phyloP scores from a whole-genome alignment of 2,888 invertebrate species.

The Therioaphis trifolii region DNA sequence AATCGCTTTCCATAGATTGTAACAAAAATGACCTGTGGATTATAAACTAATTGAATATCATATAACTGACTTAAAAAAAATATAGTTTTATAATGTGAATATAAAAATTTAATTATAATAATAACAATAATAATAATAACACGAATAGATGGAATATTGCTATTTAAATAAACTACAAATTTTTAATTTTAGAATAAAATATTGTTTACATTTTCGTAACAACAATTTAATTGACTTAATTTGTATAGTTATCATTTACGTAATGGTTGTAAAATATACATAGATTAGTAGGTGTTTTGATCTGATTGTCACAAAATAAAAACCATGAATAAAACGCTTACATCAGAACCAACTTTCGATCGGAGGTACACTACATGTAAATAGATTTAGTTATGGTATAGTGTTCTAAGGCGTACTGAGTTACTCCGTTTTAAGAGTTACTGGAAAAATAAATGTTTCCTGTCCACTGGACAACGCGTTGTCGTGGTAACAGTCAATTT shows the following conservation, averaged over 20 bases:
- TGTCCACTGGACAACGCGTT: constrained; percentile 51
- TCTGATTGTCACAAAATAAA: no score
- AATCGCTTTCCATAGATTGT: constrained; percentile 50
- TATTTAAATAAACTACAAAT: no score
- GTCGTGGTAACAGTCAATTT: constrained; percentile 48
- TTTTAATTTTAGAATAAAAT: no score
- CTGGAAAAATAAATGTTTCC: constrained; percentile 48
- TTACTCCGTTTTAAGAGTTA: neutral
- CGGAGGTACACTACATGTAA: constrained; percentile 37
- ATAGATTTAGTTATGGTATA: constrained; percentile 23
- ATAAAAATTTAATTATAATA: neutral
- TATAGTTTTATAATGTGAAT: neutral
- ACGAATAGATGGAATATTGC: neutral
- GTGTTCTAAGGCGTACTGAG: neutral
- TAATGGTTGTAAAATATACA: neutral
- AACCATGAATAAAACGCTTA: no score
- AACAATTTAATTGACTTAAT: no score
- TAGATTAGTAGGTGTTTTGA: neutral
- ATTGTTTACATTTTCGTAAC: no score
- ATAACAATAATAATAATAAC: neutral
- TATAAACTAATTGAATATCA: neutral
- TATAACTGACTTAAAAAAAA: neutral
- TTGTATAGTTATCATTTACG: no score
- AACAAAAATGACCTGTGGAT: constrained; percentile 40
- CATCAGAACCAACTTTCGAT: constrained; percentile 8